A percentile compares a stretch with the other conserved stretches of the same genome.
Evolutionary conservation across 2,113 vertebrate genomes (phyloP).

Genomic region (Cichladusa arquata): DNA sequence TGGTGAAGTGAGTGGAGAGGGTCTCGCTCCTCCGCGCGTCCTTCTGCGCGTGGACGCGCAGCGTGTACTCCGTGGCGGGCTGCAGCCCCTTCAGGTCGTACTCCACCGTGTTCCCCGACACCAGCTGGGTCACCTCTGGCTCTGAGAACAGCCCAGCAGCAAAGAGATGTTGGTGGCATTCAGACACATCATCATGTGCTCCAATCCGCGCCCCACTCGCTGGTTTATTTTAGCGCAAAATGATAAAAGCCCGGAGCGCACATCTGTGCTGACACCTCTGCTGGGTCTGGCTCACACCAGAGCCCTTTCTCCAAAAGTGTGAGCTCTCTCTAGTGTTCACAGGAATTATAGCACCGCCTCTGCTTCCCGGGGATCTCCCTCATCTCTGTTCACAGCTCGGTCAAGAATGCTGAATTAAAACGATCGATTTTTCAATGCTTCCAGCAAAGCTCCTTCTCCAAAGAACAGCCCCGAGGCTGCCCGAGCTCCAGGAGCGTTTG

Average conservation of each 20-base stretch:
- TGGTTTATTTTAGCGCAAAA: not conserved
- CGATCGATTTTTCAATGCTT: not conserved
- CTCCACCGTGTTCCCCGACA: constrained; percentile 91
- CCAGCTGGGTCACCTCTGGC: constrained; percentile 81
- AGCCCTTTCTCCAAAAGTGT: not conserved
- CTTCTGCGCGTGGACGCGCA: constrained; percentile 86
- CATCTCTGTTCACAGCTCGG: rapidly evolving
- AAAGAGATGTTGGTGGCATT: rapidly evolving
- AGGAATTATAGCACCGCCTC: not conserved
- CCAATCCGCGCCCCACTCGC: not conserved
- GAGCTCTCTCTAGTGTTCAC: constrained; percentile 49
- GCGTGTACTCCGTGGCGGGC: constrained; percentile 86
- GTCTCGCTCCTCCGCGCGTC: constrained; percentile 83
- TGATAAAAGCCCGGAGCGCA: not conserved
- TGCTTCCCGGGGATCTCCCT: not conserved
- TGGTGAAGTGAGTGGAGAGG: constrained; percentile 86
- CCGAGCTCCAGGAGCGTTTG: not conserved
- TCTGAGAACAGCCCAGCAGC: constrained; percentile 63
- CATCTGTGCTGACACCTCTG: too few relatives aligned
- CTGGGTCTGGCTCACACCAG: not conserved
- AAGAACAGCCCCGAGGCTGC: not conserved
- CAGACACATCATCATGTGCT: not conserved
- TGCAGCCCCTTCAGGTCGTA: constrained; percentile 83
- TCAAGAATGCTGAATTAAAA: not conserved
- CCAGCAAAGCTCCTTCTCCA: not conserved